Evolutionary conservation across 2,113 vertebrate genomes (phyloP), one percentile per base, ranked within the genome.

Genomic region (Polypterus bichir): DNA sequence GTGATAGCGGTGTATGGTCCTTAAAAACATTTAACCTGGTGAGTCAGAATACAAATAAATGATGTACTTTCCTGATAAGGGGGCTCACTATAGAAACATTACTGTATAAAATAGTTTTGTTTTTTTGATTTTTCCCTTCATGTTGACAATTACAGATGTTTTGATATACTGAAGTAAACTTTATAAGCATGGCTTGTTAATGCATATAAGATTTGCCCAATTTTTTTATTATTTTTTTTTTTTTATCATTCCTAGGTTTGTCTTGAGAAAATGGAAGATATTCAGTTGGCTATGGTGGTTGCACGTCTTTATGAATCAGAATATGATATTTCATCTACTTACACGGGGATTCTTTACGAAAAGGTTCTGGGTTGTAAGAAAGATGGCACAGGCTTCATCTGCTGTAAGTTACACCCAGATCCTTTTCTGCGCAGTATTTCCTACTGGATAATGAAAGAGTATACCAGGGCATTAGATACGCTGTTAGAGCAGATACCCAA

Each of bases 221-320:
- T 27, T 27, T 27, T 27, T 27, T 27, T n/a, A n/a, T n/a, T n/a
- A 3, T 56, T 48, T 59, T 3, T 9, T 55, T 5, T 47, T 59
- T 65, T 64, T 67, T 59, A 47, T 68, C 71, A 59, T 61, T 55
- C 66, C 0, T 8, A 99, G 96, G 96, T 99, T 1, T 91, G 94
- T 71, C 76, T 99, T 77, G 96, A 99, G 73, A 98, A 98, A 77
- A 97, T 99, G 95, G 95, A 99, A 77, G 96, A 99, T 71, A 91
- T 96, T 69, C 96, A 99, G 76, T 65, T 99, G 71, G 96, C 96
- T 62, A 92, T 97, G 91, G 86, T 98, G 59, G 92, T 99, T 65
- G 91, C 94, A 53, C 83, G 96, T 63, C 82, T 99, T 48, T 97
- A 97, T 53, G 96, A 99, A 70, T 90, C 94, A 0, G 95, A 99